These are phyloP conservation scores for Caenorhabditis panamensis DNA, from an alignment of 2,888 invertebrate species.

Conservation along the genomic window DNA sequence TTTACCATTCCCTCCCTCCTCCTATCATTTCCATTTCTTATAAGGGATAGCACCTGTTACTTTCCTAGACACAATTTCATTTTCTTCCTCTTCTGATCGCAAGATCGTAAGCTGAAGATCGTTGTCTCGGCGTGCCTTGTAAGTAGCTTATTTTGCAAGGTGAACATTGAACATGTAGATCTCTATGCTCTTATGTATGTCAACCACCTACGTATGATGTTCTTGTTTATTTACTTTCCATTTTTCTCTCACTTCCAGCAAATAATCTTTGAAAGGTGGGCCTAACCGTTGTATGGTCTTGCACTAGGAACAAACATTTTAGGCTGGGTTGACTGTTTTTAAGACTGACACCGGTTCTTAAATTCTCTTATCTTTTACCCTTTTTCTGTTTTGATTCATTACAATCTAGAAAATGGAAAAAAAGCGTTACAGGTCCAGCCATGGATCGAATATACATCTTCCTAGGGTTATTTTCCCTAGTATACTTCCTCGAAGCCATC, in stretches of 20 bases:
- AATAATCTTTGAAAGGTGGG: neutral
- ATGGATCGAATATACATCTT: constrained; percentile 76
- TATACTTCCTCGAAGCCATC: constrained; percentile 78
- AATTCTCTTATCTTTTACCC: neutral
- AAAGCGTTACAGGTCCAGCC: constrained; percentile 9
- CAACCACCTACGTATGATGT: neutral
- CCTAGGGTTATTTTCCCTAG: constrained; percentile 76
- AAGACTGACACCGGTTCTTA: too few relatives aligned
- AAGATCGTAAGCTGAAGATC: constrained; percentile 35
- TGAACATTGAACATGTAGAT: constrained; percentile 4
- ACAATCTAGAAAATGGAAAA: neutral
- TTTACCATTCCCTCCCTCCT: neutral
- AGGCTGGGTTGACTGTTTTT: constrained; percentile 8
- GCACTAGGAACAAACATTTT: constrained; percentile 12
- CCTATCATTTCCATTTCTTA: neutral
- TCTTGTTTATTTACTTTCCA: constrained; percentile 12
- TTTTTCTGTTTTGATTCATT: constrained; percentile 2
- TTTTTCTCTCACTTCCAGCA: neutral
- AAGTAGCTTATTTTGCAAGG: constrained; percentile 23
- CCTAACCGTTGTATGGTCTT: neutral
- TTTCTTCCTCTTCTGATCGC: neutral
- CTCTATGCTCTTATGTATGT: neutral
- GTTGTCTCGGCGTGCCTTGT: neutral
- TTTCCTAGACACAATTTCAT: neutral
- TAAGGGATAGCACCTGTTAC: neutral